Evolutionary conservation across 1,140 invertebrate species (phyloP), one percentile per base, ranked within the genome.

Genomic region (Cyclina sinensis): DNA sequence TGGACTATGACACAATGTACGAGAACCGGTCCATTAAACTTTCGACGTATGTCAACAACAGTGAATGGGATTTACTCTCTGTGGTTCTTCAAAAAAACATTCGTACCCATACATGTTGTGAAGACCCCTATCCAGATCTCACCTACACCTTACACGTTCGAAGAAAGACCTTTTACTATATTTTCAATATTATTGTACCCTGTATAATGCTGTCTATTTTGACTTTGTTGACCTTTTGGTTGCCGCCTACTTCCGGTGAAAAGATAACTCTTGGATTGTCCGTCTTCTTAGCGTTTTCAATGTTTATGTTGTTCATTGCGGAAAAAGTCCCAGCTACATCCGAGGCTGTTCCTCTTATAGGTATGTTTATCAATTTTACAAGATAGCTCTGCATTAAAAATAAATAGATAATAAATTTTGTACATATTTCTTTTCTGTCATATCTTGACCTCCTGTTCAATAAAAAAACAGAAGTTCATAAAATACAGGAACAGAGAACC

Each of bases 171-270:
- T 97, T 99, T 92, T 99, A 99, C 97, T 99, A 99, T 97, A 99
- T 99, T 96, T 99, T 99, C 97, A 99, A 99, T 97, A 97, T 99
- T 93, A 99, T 99, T 95, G 98, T 99, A 92, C 97, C 95, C 3
- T 97, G 96, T 92, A 95, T 96, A 86, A 96, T 99, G 96, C 99
- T 99, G 95, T 99, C 99, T 92, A 99, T 98, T 89, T 99, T 99
- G 98, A 99, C 99, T 89, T 97, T 99, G 93, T 97, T 99, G 92
- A 99, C 99, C 91, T 99, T 99, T 96, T 96, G 96, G 94, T 91
- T 99, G 95, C 99, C 99, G 93, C 99, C 99, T 89, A 99, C 99
- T 96, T 99, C 99, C 86, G 99, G 99, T 95, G 99, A 99, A 97
- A 99, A 99, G 96, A 97, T 99, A 91, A 99, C 99, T 92, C 97